Evolutionary conservation across 1,140 invertebrate species (phyloP).

Genomic region (Bombus pyrosoma): DNA sequence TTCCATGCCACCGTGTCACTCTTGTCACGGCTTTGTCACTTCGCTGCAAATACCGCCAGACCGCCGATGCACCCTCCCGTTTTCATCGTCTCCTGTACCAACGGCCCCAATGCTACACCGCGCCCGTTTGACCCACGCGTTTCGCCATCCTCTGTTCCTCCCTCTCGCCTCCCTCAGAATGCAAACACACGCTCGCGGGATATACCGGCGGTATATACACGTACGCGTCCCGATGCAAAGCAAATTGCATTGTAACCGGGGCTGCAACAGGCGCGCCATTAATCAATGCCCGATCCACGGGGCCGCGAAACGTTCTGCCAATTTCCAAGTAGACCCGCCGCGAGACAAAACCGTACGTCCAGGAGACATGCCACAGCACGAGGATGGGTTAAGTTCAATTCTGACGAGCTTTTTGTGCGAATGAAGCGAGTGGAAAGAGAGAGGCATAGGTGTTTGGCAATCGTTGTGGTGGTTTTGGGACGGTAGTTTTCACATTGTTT

Average conservation of each 20-base stretch:
- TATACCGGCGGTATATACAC: not conserved
- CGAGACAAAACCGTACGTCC: slow-evolving; percentile 22
- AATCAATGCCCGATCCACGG: slow-evolving; percentile 81
- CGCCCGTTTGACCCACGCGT: not conserved
- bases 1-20: slow-evolving; percentile 82
- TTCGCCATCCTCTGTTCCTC: not conserved
- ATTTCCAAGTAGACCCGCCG: slow-evolving; percentile 71
- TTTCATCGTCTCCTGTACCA: slow-evolving; percentile 26
- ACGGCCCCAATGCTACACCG: not conserved
- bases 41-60: slow-evolving; percentile 74
- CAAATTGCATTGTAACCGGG: slow-evolving; percentile 82
- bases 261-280: slow-evolving; percentile 83
- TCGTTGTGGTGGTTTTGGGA: not conserved
- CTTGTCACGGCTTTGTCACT: slow-evolving; percentile 82
- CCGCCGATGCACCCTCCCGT: slow-evolving; percentile 31
- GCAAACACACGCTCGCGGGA: slow-evolving; percentile 41
- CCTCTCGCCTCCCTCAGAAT: not conserved
- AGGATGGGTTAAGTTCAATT: not conserved
- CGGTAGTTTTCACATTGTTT: not conserved
- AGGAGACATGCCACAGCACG: not conserved
- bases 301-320: slow-evolving; percentile 75
- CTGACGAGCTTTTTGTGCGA: not conserved
- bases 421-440: not conserved
- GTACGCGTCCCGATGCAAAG: slow-evolving; percentile 63
- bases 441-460: not conserved